Evolutionary conservation across 2,888 invertebrate genomes (phyloP).

Genomic region (Mythimna ferrago): DNA sequence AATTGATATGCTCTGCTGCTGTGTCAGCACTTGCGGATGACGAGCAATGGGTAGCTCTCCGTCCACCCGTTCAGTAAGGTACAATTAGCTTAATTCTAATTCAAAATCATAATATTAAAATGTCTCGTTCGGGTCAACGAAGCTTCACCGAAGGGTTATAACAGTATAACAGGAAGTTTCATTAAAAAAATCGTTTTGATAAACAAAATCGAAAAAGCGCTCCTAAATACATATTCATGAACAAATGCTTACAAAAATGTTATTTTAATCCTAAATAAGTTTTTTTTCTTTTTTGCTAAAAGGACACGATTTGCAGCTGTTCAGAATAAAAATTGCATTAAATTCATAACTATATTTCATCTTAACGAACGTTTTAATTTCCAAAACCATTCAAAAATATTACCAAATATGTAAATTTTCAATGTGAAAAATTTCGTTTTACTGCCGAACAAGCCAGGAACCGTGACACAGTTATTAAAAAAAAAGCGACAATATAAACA

Average conservation of each 20-base stretch:
- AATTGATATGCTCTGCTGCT: too few species aligned
- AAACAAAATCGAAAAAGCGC: not conserved
- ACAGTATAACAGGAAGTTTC: constrained; percentile 1
- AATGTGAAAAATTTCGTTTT: constrained; percentile 59
- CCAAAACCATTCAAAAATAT: constrained; percentile 38
- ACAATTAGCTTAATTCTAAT: not conserved
- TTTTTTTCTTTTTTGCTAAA: constrained; percentile 39
- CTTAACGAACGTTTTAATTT: constrained; percentile 59
- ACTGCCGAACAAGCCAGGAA: constrained; percentile 47
- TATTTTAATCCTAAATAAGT: constrained; percentile 33
- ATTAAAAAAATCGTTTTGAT: constrained; percentile 5
- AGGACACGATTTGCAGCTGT: constrained; percentile 50
- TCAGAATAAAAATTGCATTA: constrained; percentile 29
- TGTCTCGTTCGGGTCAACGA: not conserved
- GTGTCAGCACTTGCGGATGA: too few species aligned
- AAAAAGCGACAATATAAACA: constrained; percentile 77
- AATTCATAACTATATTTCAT: constrained; percentile 47
- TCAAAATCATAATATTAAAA: not conserved
- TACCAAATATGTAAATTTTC: constrained; percentile 56
- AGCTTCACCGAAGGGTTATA: not conserved
- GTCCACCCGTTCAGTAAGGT: too few species aligned
- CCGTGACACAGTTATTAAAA: constrained; percentile 82
- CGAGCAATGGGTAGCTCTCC: too few species aligned
- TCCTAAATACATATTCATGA: constrained; percentile 25
- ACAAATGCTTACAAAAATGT: constrained; percentile 26